Conservation (phyloP, 2,888 invertebrate genomes). For the Lepidocyrtinus sp. region DNA sequence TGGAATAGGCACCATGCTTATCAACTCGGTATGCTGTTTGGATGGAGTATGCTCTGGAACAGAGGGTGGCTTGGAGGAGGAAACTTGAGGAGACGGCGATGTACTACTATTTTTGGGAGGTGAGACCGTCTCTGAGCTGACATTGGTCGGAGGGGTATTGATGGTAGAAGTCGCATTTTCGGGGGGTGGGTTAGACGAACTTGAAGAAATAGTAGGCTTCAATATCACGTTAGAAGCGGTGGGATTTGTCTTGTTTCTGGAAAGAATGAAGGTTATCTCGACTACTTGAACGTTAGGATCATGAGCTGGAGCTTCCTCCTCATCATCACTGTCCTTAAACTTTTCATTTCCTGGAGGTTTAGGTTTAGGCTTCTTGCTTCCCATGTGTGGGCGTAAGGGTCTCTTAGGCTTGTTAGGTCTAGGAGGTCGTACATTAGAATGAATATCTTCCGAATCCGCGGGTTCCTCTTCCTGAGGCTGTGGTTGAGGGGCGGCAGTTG, state of each 20-base stretch:
- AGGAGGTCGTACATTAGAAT: background rate
- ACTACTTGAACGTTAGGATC: background rate
- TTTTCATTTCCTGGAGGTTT: background rate
- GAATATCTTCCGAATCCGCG: background rate
- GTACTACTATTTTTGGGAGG: background rate
- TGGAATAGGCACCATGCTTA: background rate
- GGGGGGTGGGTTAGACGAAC: background rate
- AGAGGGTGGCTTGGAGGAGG: background rate
- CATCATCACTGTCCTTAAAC: background rate
- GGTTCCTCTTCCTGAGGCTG: background rate
- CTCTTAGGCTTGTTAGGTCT: slow-evolving; percentile 34
- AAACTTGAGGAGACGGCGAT: background rate
- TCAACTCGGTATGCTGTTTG: background rate
- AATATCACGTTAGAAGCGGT: background rate
- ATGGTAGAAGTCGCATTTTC: background rate
- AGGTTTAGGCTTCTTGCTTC: slow-evolving; percentile 20
- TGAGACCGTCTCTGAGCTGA: background rate
- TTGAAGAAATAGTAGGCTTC: background rate
- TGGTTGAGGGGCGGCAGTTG: background rate
- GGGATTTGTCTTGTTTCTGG: background rate
- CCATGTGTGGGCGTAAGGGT: slow-evolving; percentile 2
- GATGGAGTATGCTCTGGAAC: background rate
- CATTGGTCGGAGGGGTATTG: background rate
- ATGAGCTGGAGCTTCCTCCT: background rate
- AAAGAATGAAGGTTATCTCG: background rate